phyloP scores from a whole-genome alignment of 2,797 vertebrate genomes.

The Australoheros facetus region DNA sequence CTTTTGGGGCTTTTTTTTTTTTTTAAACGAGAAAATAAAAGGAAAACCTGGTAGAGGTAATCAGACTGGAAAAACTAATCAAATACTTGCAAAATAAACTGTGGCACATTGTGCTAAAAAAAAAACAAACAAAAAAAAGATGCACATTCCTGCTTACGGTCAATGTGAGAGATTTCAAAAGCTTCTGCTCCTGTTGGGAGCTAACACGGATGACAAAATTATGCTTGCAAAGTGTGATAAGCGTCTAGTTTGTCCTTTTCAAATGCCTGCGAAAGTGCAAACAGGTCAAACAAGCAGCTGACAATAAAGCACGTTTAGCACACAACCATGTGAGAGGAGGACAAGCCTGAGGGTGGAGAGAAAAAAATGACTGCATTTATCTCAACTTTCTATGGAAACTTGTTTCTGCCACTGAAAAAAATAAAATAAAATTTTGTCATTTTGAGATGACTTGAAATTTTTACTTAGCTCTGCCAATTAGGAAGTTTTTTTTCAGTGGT shows the following conservation, averaged over 20 bases:
- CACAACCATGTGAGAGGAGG: neutral
- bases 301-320: neutral
- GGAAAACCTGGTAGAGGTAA: no score
- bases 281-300: neutral
- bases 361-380: neutral
- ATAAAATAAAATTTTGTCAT: no score
- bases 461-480: no score
- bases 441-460: neutral
- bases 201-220: neutral
- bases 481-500: no score
- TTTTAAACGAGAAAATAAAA: neutral
- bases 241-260: neutral
- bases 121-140: constrained; percentile 8
- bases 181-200: neutral
- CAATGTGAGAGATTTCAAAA: neutral
- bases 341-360: neutral
- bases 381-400: no score
- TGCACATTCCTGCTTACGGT: neutral
- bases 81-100: neutral
- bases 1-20: neutral
- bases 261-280: neutral
- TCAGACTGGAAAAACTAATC: neutral
- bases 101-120: constrained; percentile 62
- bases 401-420: neutral
- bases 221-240: neutral